Evolutionary conservation across 2,888 invertebrate genomes (phyloP).

Genomic region (Andrena dorsata): DNA sequence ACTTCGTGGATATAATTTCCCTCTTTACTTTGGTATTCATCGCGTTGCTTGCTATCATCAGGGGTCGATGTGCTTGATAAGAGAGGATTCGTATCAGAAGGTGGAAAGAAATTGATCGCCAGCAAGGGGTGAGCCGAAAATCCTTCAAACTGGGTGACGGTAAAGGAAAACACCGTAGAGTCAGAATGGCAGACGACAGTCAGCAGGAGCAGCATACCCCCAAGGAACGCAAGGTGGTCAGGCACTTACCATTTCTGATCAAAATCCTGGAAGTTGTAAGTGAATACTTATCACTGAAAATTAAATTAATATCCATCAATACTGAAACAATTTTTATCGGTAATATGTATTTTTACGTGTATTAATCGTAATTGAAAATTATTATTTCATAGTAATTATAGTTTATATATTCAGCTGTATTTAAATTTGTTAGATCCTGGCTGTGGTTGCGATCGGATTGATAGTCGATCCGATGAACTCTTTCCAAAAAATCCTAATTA

Average conservation of each 20-base stretch:
- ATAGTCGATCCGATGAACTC: constrained; percentile 88
- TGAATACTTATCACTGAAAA: background rate
- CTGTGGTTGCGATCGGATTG: constrained; percentile 88
- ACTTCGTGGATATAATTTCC: constrained; percentile 11
- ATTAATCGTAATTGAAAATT: no score
- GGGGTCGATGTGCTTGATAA: constrained; percentile 55
- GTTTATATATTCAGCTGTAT: background rate
- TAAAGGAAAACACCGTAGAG: constrained; percentile 84
- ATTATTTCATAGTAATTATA: background rate
- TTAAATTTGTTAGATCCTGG: constrained; percentile 86
- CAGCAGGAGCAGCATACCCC: constrained; percentile 86
- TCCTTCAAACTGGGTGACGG: constrained; percentile 84
- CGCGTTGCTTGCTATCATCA: constrained; percentile 42
- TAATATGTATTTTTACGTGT: no score
- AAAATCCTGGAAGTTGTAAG: constrained; percentile 89
- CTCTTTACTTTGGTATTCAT: constrained; percentile 44
- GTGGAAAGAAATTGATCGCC: constrained; percentile 54
- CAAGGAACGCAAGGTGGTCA: constrained; percentile 85
- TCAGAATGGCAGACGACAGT: constrained; percentile 89
- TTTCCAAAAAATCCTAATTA: constrained; percentile 77
- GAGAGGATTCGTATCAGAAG: constrained; percentile 23
- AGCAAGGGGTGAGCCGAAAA: constrained; percentile 45
- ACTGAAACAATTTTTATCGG: background rate
- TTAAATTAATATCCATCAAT: background rate
- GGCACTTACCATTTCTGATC: constrained; percentile 86